Conservation (phyloP, 2,113 vertebrate species). For the Smithornis capensis region DNA sequence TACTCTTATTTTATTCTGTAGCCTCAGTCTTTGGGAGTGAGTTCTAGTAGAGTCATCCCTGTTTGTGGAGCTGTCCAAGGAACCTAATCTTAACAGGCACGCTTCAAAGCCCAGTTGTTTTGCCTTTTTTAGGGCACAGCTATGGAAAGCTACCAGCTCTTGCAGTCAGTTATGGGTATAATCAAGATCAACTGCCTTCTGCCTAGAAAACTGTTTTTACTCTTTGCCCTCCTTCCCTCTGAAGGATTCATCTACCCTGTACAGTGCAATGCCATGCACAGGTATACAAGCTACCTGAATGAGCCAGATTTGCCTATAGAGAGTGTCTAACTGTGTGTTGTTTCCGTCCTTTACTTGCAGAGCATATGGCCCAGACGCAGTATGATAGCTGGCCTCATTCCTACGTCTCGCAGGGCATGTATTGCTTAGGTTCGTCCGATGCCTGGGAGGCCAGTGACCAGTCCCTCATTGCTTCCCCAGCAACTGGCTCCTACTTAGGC, state of each 20-base stretch:
- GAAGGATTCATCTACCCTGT: neutral
- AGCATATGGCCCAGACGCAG: slow-evolving; percentile 87
- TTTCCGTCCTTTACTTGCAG: slow-evolving; percentile 58
- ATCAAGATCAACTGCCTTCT: neutral
- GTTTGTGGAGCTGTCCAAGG: neutral
- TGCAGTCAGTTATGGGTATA: neutral
- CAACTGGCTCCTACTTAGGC: slow-evolving; percentile 84
- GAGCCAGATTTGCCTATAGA: neutral
- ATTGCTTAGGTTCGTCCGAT: slow-evolving; percentile 94
- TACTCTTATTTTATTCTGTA: neutral
- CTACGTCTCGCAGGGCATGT: slow-evolving; percentile 96
- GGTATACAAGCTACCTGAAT: neutral
- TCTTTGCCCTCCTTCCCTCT: neutral
- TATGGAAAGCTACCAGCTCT: neutral
- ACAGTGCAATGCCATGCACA: neutral
- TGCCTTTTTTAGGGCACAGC: neutral
- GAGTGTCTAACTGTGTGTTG: neutral
- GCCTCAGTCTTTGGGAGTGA: neutral
- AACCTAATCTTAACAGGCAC: neutral
- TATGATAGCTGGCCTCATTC: slow-evolving; percentile 98
- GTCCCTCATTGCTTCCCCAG: slow-evolving; percentile 88
- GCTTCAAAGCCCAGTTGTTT: neutral
- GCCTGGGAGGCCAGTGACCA: slow-evolving; percentile 96
- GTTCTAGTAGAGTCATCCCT: neutral
- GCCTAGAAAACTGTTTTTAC: neutral